phyloP scores from a whole-genome alignment of 2,113 vertebrate genomes.

The Pseudopipra pipra region DNA sequence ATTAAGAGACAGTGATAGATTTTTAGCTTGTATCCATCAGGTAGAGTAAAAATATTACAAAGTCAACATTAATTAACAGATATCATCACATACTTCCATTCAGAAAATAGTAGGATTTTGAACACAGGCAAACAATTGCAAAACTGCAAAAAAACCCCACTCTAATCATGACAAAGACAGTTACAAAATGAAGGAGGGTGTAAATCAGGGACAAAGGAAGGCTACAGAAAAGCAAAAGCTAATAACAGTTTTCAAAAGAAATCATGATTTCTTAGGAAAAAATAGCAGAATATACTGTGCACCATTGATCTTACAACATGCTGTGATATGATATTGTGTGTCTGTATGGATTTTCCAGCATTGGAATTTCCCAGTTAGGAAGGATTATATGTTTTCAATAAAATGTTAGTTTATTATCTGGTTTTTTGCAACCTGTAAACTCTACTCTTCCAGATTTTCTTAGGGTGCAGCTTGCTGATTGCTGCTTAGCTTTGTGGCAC shows the following conservation, averaged over 20 bases:
- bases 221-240: not conserved
- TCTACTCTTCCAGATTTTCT: not conserved
- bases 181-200: not conserved
- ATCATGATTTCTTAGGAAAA: not conserved
- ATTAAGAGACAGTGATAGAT: slow-evolving; percentile 56
- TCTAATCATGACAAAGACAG: not conserved
- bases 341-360: not conserved
- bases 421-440: not conserved
- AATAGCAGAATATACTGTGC: not conserved
- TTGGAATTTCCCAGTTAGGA: not conserved
- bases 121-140: not conserved
- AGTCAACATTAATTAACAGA: slow-evolving; percentile 49
- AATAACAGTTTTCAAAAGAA: not conserved
- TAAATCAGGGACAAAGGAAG: not conserved
- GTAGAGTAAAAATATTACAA: slow-evolving; percentile 33
- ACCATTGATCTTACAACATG: not conserved
- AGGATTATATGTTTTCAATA: not conserved
- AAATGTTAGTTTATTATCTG: not conserved
- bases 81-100: slow-evolving; percentile 8
- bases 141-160: not conserved
- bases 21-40: slow-evolving; percentile 42
- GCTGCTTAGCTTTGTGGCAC: not conserved
- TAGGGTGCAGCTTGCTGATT: not conserved
- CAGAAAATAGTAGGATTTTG: not conserved
- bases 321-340: not conserved